phyloP scores from a whole-genome alignment of 2,113 vertebrate species.

The Polypterus bichir region DNA sequence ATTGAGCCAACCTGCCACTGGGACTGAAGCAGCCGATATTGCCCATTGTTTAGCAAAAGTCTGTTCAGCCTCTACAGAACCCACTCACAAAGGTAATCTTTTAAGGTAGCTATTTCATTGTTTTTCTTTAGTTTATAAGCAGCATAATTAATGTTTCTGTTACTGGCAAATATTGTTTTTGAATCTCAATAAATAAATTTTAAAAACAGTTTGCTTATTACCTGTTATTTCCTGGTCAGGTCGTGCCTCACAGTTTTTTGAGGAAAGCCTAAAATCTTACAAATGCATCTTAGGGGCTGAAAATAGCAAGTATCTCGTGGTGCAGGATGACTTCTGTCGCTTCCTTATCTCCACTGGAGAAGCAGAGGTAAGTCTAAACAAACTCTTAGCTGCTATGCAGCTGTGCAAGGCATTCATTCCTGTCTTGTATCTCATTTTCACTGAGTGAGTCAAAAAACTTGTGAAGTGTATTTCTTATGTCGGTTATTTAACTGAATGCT shows the following conservation, averaged over 20 bases:
- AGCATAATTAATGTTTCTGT: too few relatives aligned
- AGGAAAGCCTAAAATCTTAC: constrained; percentile 43
- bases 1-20: constrained; percentile 35
- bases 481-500: too few relatives aligned
- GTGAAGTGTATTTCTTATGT: too few relatives aligned
- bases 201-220: background rate
- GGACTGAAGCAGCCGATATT: constrained; percentile 39
- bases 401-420: too few relatives aligned
- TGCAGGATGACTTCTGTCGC: constrained; percentile 50
- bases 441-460: too few relatives aligned
- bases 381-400: too few relatives aligned
- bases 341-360: constrained; percentile 46
- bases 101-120: background rate
- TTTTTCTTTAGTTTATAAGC: too few relatives aligned
- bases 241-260: constrained; percentile 40
- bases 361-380: constrained; percentile 29
- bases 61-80: constrained; percentile 30
- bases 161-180: too few relatives aligned
- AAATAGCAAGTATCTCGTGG: constrained; percentile 35
- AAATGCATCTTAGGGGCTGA: constrained; percentile 26
- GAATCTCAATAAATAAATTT: too few relatives aligned
- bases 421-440: too few relatives aligned
- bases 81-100: constrained; percentile 43
- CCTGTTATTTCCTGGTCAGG: constrained; percentile 27
- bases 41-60: constrained; percentile 42